Conservation (phyloP, 2,888 invertebrate species). For the Tiliacea aurago region DNA sequence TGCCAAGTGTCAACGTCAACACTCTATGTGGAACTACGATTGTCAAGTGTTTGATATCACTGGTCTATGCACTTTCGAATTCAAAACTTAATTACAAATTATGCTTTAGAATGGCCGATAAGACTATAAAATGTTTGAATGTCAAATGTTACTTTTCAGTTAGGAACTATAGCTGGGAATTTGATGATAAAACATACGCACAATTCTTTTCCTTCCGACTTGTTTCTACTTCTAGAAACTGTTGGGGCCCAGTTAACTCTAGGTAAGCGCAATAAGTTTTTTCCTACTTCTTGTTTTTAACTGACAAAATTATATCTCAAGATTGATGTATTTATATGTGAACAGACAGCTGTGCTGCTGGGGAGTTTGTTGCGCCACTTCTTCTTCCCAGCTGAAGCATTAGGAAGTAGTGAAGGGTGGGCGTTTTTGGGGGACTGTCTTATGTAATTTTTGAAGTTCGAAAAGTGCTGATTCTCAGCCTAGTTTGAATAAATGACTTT, state of each 20-base stretch:
- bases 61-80: not conserved
- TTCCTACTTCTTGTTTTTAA: not conserved
- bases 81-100: not conserved
- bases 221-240: conserved; percentile 89
- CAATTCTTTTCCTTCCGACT: conserved; percentile 93
- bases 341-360: too few species aligned
- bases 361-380: too few species aligned
- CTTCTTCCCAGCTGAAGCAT: too few species aligned
- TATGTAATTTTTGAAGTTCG: too few species aligned
- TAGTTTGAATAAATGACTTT: too few species aligned
- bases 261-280: conserved; percentile 51
- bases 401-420: too few species aligned
- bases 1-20: conserved; percentile 2
- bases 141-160: conserved; percentile 21
- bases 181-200: conserved; percentile 92
- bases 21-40: not conserved
- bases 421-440: too few species aligned
- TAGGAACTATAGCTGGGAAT: conserved; percentile 93
- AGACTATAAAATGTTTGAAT: not conserved
- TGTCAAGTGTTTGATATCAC: conserved; percentile 7
- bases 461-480: too few species aligned
- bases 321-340: too few species aligned
- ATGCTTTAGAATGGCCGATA: not conserved
- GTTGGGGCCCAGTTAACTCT: conserved; percentile 74
- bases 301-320: not conserved